Percentiles rank a stretch among this genome's conserved stretches.
Conservation (phyloP, 1,140 invertebrate genomes). For the Pantala flavescens region DNA sequence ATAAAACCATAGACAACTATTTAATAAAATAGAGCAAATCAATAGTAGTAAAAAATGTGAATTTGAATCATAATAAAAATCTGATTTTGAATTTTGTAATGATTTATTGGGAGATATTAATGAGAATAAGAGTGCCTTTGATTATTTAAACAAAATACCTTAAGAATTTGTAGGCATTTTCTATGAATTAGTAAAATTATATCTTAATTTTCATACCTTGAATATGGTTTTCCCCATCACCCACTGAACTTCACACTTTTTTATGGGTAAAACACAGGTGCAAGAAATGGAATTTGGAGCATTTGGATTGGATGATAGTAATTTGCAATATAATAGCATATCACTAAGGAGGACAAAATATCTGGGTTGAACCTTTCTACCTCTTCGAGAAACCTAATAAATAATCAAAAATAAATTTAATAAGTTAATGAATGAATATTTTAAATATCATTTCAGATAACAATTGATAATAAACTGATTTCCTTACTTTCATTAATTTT, state of each 20-base stretch:
- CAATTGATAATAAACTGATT: neutral
- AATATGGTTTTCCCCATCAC: neutral
- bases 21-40: too few relatives aligned
- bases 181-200: too few relatives aligned
- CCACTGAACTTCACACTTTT: neutral
- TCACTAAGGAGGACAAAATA: neutral
- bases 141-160: too few relatives aligned
- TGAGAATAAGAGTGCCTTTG: too few relatives aligned
- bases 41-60: too few relatives aligned
- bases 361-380: neutral
- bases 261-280: neutral
- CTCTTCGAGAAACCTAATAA: neutral
- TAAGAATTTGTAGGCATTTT: too few relatives aligned
- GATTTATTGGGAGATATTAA: too few relatives aligned
- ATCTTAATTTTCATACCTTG: neutral
- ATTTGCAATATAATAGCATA: neutral
- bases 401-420: neutral
- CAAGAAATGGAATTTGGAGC: neutral
- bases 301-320: neutral
- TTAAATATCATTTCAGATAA: too few relatives aligned
- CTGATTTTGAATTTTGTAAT: too few relatives aligned
- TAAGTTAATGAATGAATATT: neutral
- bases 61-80: too few relatives aligned
- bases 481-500: conserved; percentile 49
- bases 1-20: too few relatives aligned